Evolutionary conservation across 2,888 invertebrate species (phyloP).

Genomic region (Pandemis cinnamomeana): DNA sequence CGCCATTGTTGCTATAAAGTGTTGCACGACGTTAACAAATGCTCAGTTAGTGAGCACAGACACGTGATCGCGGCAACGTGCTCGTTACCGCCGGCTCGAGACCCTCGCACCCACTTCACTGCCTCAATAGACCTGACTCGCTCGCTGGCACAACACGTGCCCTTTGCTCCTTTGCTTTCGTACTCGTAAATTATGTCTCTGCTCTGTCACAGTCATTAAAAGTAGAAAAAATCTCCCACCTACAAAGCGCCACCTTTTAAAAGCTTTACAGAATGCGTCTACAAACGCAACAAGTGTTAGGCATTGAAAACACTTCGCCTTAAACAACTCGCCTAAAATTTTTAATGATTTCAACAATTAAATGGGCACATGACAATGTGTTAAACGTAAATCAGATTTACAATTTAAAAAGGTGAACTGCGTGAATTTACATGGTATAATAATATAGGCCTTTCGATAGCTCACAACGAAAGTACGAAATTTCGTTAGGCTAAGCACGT

Average conservation of each 20-base stretch:
- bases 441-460: constrained; percentile 11
- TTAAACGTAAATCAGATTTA: neutral
- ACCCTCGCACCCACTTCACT: constrained; percentile 27
- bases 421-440: neutral
- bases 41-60: constrained; percentile 7
- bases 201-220: constrained; percentile 30
- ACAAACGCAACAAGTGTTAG: neutral
- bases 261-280: neutral
- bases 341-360: constrained; percentile 1
- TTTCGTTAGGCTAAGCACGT: constrained; percentile 12
- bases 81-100: constrained; percentile 34
- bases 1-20: neutral
- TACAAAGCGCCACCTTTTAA: neutral
- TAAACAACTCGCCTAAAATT: constrained; percentile 18
- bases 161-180: constrained; percentile 21
- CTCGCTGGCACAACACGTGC: constrained; percentile 26
- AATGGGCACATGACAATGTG: neutral
- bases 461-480: constrained; percentile 9
- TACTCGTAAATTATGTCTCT: constrained; percentile 27
- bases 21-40: neutral
- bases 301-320: constrained; percentile 15
- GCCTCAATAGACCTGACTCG: constrained; percentile 30
- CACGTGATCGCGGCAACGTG: constrained; percentile 33
- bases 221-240: constrained; percentile 16
- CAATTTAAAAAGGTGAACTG: neutral